Base-by-base conservation (phyloP, 2,888 invertebrate species). In the Gonocerus acuteangulatus region DNA sequence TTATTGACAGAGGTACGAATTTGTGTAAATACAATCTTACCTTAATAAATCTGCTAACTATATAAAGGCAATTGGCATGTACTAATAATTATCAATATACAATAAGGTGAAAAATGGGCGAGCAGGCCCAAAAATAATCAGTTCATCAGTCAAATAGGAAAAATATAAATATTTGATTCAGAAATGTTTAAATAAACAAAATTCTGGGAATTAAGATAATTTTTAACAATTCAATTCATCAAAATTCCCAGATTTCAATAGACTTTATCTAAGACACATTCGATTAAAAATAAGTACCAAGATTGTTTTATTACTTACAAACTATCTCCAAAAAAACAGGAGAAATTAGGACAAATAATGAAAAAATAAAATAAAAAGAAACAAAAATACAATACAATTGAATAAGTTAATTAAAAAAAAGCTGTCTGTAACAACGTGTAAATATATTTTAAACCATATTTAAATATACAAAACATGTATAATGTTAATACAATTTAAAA, bases 51-150 rank as follows among this genome's bases (percentile, higher is more conserved):
- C 57, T 52, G 62, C 66, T 66, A 66, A 63, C 62, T 63, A 61
- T 66, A 63, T 65, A 66, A 66, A 66, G 66, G 66, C 66, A 66
- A 65, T 66, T 66, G 66, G 66, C 63, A 62, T 66, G 22, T 66
- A 64, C 57, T 61, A 63, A 63, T 63, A 63, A 57, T 64, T 45
- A 65, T 62, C 49, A 61, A 47, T 56, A 51, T 60, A 51, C 52
- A 60, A 44, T 47, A 45, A 59, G 39, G 49, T 59, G 48, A 59
- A 39, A 36, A 44, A 32, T n/a, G 47, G 45, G 47, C 13, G 19
- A 23, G 32, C 42, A 23, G 45, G 39, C 47, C 45, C 45, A 18
- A 45, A 56, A 47, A 23, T 57, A 45, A 23, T 49, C 23, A 49
- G 42, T 27, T 18, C 22, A 16, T 54, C 57, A 57, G 57, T 57